Conservation (phyloP, 1,140 invertebrate species). For the Cardiocondyla obscurior region DNA sequence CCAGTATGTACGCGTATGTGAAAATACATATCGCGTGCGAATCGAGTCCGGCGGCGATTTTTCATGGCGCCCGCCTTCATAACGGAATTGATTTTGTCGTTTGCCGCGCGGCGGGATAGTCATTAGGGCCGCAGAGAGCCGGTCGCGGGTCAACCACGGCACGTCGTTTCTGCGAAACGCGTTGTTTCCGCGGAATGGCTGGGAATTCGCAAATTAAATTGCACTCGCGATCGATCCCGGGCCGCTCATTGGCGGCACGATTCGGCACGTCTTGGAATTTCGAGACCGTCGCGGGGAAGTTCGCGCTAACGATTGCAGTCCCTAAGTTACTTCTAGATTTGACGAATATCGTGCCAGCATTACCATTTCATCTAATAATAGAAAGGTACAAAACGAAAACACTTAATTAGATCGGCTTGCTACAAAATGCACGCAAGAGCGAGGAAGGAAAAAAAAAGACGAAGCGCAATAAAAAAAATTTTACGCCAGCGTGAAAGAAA, state of each 20-base stretch:
- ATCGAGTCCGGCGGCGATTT: conserved; percentile 61
- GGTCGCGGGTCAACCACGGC: neutral
- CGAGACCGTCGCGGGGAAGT: neutral
- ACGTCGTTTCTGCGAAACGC: conserved; percentile 45
- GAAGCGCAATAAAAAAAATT: neutral
- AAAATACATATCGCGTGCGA: conserved; percentile 48
- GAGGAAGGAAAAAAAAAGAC: neutral
- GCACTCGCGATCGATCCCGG: conserved; percentile 75
- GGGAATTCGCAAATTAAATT: conserved; percentile 81
- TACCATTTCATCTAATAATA: neutral
- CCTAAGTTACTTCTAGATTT: neutral
- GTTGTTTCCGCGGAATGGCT: conserved; percentile 28
- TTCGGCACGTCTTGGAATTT: conserved; percentile 49
- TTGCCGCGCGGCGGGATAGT: conserved; percentile 1
- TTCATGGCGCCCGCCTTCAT: conserved; percentile 64
- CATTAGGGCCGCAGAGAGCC: conserved; percentile 45
- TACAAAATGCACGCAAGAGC: neutral
- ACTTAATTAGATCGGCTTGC: neutral
- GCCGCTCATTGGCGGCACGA: conserved; percentile 22
- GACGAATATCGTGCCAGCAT: neutral
- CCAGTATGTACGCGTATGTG: neutral
- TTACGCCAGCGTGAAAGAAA: conserved; percentile 1
- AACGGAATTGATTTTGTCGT: conserved; percentile 64
- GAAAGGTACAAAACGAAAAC: neutral
- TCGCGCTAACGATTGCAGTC: neutral